These are phyloP conservation scores for Orchestia grillus DNA, from an alignment of 1,140 invertebrate genomes.

Conservation along the genomic window DNA sequence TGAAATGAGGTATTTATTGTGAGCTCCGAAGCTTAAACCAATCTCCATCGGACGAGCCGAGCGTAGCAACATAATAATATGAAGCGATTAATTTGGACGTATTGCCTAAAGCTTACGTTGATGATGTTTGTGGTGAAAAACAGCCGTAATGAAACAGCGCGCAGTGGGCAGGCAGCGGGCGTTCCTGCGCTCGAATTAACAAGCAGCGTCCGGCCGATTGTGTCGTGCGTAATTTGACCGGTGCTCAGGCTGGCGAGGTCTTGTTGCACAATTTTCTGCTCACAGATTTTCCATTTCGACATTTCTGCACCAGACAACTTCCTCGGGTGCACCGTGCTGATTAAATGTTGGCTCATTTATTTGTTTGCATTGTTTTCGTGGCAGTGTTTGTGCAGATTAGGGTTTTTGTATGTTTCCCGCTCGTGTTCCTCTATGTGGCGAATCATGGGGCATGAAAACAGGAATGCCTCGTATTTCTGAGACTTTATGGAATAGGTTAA, in stretches of 20 bases:
- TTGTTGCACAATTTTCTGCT: not conserved
- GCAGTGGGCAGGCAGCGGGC: not conserved
- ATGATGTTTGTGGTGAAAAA: conserved; percentile 42
- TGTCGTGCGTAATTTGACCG: not conserved
- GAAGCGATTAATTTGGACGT: conserved; percentile 16
- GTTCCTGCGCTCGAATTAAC: not conserved
- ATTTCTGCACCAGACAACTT: not conserved
- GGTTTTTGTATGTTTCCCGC: not conserved
- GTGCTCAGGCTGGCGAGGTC: not conserved
- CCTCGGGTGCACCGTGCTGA: not conserved
- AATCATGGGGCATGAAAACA: not conserved
- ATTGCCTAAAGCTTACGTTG: conserved; percentile 37
- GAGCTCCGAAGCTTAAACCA: conserved; percentile 22
- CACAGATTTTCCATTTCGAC: not conserved
- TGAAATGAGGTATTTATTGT: conserved; percentile 43
- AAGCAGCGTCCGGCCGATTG: conserved; percentile 13
- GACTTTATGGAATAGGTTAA: too few species aligned
- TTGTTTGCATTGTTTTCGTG: too few species aligned
- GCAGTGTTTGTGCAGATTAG: not conserved
- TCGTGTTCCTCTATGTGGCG: not conserved
- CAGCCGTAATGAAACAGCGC: not conserved
- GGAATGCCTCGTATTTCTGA: too few species aligned
- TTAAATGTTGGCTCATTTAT: not conserved
- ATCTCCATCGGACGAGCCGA: conserved; percentile 24
- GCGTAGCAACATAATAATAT: conserved; percentile 49